phyloP scores from a whole-genome alignment of 2,888 invertebrate genomes.

The Zeuzera pyrina region DNA sequence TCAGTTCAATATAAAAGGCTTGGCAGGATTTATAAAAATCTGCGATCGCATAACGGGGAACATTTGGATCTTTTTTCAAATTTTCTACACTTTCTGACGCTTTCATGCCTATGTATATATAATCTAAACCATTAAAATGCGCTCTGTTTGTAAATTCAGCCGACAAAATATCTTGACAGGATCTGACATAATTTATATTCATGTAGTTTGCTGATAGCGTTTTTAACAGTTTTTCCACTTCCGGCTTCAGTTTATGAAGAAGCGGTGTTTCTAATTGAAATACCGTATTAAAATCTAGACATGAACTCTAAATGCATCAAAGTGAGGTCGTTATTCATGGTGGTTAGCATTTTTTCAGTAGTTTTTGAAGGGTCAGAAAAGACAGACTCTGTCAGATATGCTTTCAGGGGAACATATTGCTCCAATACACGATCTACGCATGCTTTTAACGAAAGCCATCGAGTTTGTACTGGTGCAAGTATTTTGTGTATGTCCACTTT shows the following conservation, averaged over 20 bases:
- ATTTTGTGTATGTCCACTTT: conserved; percentile 28
- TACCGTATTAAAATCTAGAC: conserved; percentile 20
- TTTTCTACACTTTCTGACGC: conserved; percentile 4
- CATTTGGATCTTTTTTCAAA: conserved; percentile 4
- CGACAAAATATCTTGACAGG: no score
- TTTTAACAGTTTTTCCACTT: conserved; percentile 16
- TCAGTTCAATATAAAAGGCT: conserved; percentile 4
- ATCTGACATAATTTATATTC: no score
- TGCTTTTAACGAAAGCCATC: conserved; percentile 30
- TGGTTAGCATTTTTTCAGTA: conserved; percentile 12
- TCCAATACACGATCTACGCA: conserved; percentile 31
- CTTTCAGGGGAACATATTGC: conserved; percentile 24
- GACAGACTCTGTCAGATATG: conserved; percentile 20
- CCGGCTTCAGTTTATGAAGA: conserved; percentile 13
- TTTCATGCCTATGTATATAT: conserved; percentile 4
- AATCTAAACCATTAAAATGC: neutral
- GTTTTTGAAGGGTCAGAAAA: conserved; percentile 20
- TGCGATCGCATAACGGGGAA: no score
- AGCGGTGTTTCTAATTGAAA: conserved; percentile 20
- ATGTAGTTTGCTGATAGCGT: conserved; percentile 11
- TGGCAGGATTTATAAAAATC: conserved; percentile 3
- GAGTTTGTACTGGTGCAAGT: conserved; percentile 15
- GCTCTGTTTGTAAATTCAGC: neutral
- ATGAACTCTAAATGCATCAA: conserved; percentile 22
- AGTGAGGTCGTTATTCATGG: conserved; percentile 21